These are phyloP conservation scores for Popillia japonica DNA, from an alignment of 1,140 invertebrate genomes.

Conservation along the genomic window DNA sequence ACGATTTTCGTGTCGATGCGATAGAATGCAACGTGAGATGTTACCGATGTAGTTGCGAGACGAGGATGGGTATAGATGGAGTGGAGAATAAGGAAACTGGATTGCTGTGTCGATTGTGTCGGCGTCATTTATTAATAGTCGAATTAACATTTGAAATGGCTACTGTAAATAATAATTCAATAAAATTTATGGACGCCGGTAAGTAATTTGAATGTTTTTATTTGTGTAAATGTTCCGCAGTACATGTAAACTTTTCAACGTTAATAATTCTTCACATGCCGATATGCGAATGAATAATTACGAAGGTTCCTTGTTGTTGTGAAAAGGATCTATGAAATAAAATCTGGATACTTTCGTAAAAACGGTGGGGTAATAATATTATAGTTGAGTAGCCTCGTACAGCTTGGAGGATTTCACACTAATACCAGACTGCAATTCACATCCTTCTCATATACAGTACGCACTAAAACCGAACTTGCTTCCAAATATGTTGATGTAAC, in stretches of 20 bases:
- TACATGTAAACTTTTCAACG: not conserved
- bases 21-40: not conserved
- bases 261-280: not conserved
- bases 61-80: not conserved
- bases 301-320: too few relatives aligned
- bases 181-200: conserved; percentile 7
- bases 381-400: too few relatives aligned
- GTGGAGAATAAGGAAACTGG: conserved; percentile 18
- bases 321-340: too few relatives aligned
- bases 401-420: too few relatives aligned
- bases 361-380: too few relatives aligned
- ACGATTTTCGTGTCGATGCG: not conserved
- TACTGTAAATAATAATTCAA: conserved; percentile 33
- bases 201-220: conserved; percentile 2
- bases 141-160: conserved; percentile 27
- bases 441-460: too few relatives aligned
- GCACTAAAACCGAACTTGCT: too few relatives aligned
- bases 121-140: conserved; percentile 21
- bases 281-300: too few relatives aligned
- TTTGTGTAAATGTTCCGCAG: too few relatives aligned
- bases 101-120: conserved; percentile 17
- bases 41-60: not conserved
- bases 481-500: too few relatives aligned
- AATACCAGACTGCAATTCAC: too few relatives aligned
- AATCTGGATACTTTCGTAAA: too few relatives aligned